Evolutionary conservation across 2,797 vertebrate species (phyloP).

Genomic region (Knipowitschia caucasica): DNA sequence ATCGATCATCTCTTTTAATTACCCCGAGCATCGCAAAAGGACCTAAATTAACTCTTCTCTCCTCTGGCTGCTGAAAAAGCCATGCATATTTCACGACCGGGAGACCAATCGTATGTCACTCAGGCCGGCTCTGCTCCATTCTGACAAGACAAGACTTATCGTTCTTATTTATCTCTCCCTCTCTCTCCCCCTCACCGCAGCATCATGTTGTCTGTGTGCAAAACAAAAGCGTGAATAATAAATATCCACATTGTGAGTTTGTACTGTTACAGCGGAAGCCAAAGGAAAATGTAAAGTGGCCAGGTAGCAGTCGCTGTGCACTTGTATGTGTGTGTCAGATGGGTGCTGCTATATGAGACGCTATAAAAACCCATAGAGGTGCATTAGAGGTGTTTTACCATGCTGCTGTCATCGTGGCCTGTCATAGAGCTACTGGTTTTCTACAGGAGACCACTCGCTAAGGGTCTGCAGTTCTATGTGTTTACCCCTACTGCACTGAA

Average conservation of each 20-base stretch:
- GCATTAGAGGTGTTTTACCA: constrained; percentile 68
- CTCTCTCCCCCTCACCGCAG: constrained; percentile 25
- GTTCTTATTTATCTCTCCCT: constrained; percentile 73
- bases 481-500: not conserved
- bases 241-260: constrained; percentile 55
- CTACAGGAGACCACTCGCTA: constrained; percentile 37
- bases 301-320: constrained; percentile 4
- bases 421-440: constrained; percentile 42
- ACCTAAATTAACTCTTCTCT: constrained; percentile 82
- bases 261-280: constrained; percentile 32
- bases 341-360: constrained; percentile 60
- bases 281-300: constrained; percentile 46
- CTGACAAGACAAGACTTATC: constrained; percentile 76
- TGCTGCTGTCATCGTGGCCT: constrained; percentile 67
- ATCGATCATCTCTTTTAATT: constrained; percentile 87
- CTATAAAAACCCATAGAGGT: constrained; percentile 57
- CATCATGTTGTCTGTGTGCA: constrained; percentile 65
- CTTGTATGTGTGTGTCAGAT: constrained; percentile 35
- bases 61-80: constrained; percentile 75
- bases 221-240: constrained; percentile 75
- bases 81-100: constrained; percentile 81
- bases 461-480: constrained; percentile 9
- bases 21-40: constrained; percentile 77
- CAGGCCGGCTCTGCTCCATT: constrained; percentile 69
- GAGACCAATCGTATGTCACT: constrained; percentile 77